Percentiles rank a stretch among this genome's conserved stretches.
phyloP scores from a whole-genome alignment of 2,797 vertebrate species.

The Trichosurus vulpecula region DNA sequence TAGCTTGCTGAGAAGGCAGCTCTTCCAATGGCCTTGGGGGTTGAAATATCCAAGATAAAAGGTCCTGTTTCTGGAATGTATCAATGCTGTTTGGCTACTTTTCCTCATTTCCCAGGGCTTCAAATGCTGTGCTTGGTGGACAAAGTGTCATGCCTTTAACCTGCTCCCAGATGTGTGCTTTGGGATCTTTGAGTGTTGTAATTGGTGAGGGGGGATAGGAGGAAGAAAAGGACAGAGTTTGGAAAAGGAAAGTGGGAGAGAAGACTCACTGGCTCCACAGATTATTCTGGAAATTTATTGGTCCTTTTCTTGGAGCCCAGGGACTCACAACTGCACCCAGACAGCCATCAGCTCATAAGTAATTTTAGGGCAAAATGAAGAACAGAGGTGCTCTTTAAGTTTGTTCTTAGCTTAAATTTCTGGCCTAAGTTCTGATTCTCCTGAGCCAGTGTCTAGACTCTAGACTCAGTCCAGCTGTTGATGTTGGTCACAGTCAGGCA shows the following conservation, averaged over 20 bases:
- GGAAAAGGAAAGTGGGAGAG: background rate
- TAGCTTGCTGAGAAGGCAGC: background rate
- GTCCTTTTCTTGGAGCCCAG: background rate
- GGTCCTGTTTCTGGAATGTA: background rate
- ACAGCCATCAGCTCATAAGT: background rate
- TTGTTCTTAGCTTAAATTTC: background rate
- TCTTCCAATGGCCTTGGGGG: background rate
- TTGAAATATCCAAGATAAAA: background rate
- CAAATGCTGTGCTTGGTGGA: background rate
- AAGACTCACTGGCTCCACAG: background rate
- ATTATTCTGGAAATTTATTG: background rate
- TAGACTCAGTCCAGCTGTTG: background rate
- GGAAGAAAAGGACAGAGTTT: background rate
- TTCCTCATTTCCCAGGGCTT: background rate
- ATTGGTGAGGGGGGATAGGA: background rate
- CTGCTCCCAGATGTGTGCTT: background rate
- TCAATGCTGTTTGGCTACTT: background rate
- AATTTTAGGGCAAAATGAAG: background rate
- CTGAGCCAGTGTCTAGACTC: background rate
- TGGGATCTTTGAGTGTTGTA: background rate
- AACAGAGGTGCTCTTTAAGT: background rate
- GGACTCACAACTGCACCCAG: background rate
- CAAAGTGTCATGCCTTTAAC: background rate
- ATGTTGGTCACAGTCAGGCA: background rate
- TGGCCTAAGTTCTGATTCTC: background rate